Conservation (phyloP, 1,140 invertebrate species). For the Drosophila micromelanica region DNA sequence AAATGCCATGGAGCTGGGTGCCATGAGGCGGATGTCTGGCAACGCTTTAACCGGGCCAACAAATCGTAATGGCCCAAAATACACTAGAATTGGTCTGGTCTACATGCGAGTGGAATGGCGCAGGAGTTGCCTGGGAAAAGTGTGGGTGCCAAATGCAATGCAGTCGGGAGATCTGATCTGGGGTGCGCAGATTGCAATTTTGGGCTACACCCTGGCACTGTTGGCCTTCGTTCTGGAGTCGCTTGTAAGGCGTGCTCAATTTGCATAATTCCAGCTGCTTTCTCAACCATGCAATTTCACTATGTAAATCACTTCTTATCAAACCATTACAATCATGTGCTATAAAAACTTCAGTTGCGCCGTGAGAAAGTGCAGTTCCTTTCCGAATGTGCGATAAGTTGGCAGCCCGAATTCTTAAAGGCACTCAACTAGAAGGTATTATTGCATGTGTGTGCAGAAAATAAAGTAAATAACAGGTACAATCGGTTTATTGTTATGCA, state of each 20-base stretch:
- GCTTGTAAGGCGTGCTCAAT: slow-evolving; percentile 16
- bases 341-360: slow-evolving; percentile 33
- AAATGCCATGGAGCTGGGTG: not conserved
- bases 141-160: slow-evolving; percentile 20
- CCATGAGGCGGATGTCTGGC: too few species aligned
- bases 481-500: not conserved
- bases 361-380: slow-evolving; percentile 39
- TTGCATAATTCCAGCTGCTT: slow-evolving; percentile 41
- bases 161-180: slow-evolving; percentile 36
- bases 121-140: slow-evolving; percentile 7
- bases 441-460: not conserved
- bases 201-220: slow-evolving; percentile 20
- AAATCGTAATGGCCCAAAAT: not conserved
- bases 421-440: not conserved
- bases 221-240: slow-evolving; percentile 14
- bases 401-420: not conserved
- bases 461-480: not conserved
- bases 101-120: not conserved
- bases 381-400: slow-evolving; percentile 10
- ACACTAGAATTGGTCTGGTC: not conserved
- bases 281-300: slow-evolving; percentile 33
- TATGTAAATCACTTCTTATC: slow-evolving; percentile 44
- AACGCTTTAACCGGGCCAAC: not conserved
- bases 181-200: slow-evolving; percentile 21
- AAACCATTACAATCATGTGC: slow-evolving; percentile 15